Percentiles rank a stretch among this genome's conserved stretches.
phyloP scores from a whole-genome alignment of 2,797 vertebrate genomes.

The Danio kyathit region DNA sequence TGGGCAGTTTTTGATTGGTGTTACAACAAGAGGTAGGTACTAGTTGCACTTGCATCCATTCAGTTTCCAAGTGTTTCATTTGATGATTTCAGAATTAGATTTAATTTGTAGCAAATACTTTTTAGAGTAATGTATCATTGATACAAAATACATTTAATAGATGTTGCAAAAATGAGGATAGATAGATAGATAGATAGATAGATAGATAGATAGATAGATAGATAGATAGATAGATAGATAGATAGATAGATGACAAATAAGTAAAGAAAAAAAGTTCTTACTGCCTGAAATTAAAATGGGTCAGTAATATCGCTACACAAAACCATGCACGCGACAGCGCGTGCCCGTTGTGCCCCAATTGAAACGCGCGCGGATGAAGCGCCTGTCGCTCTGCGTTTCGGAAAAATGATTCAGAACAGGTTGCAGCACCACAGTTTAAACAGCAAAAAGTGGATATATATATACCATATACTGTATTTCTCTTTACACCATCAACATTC shows the following conservation, averaged over 20 bases:
- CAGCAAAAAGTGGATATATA: background rate
- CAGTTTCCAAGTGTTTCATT: background rate
- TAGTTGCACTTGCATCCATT: background rate
- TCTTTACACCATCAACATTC: background rate
- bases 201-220: no score
- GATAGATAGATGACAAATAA: background rate
- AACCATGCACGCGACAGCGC: slow-evolving; percentile 29
- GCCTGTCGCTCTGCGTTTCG: slow-evolving; percentile 17
- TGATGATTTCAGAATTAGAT: background rate
- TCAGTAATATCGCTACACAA: slow-evolving; percentile 31
- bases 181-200: no score
- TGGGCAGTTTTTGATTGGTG: background rate
- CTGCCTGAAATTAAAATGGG: slow-evolving; percentile 36
- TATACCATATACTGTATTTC: background rate
- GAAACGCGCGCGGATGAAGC: slow-evolving; percentile 22
- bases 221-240: no score
- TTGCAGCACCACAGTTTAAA: slow-evolving; percentile 28
- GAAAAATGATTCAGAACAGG: slow-evolving; percentile 39
- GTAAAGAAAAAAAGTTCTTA: background rate
- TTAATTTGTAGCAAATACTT: background rate
- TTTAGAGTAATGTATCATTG: background rate
- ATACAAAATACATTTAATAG: background rate
- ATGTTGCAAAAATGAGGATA: no score
- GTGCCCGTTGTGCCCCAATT: slow-evolving; percentile 43
- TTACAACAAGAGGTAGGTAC: background rate